These are phyloP conservation scores for Dunckerocampus dactyliophorus DNA, from an alignment of 2,113 vertebrate species.

Conservation along the genomic window DNA sequence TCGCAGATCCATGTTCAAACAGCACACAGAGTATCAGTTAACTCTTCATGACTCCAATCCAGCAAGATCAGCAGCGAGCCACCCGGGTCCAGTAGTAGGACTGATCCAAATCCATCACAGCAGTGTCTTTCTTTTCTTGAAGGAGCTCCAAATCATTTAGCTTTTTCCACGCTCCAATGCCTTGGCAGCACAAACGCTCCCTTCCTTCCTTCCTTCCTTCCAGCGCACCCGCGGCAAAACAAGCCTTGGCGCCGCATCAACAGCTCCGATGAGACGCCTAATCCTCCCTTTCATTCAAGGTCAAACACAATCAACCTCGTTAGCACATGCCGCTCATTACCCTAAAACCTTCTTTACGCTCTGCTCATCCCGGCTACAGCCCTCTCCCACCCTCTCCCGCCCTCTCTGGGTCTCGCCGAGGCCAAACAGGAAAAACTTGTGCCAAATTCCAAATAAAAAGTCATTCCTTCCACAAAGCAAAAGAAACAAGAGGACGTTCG, in stretches of 20 bases:
- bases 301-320: constrained; percentile 43
- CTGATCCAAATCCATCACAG: constrained; percentile 46
- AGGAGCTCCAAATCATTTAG: constrained; percentile 59
- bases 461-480: no score
- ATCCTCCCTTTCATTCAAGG: constrained; percentile 57
- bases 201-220: constrained; percentile 6
- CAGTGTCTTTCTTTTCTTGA: constrained; percentile 43
- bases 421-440: no score
- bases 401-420: no score
- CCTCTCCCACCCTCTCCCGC: no score
- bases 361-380: no score
- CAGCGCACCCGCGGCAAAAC: constrained; percentile 42
- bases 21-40: no score
- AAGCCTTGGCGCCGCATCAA: constrained; percentile 36
- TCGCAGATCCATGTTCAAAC: no score
- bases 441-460: no score
- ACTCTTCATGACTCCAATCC: constrained; percentile 11
- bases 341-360: constrained; percentile 1
- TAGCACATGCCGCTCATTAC: constrained; percentile 40
- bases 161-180: constrained; percentile 32
- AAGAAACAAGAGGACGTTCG: no score
- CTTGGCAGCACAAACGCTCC: constrained; percentile 54
- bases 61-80: constrained; percentile 42
- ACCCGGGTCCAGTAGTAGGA: constrained; percentile 13
- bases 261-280: constrained; percentile 22